Evolutionary conservation across 2,113 vertebrate genomes (phyloP).

Genomic region (Paedocypris sp.): DNA sequence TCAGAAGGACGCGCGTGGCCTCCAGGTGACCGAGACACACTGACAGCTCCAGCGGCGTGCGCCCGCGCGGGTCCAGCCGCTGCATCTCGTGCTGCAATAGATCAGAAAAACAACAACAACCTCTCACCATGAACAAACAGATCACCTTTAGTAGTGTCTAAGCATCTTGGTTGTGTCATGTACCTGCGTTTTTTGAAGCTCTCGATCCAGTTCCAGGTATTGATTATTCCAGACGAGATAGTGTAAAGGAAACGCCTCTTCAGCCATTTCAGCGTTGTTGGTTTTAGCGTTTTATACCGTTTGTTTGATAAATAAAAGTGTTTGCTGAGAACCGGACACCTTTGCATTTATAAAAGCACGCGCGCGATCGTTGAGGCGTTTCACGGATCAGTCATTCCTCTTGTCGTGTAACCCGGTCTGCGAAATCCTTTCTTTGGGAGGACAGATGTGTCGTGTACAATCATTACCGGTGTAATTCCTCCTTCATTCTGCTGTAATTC

Average conservation of each 20-base stretch:
- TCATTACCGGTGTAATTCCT: neutral
- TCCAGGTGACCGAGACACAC: conserved; percentile 86
- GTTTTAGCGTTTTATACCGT: neutral
- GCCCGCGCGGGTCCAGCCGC: conserved; percentile 74
- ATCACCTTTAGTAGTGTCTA: no score
- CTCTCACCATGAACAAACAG: neutral
- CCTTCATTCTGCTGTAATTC: neutral
- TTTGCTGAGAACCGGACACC: neutral
- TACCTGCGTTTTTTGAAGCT: conserved; percentile 68
- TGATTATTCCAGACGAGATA: conserved; percentile 79
- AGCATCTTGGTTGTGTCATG: neutral
- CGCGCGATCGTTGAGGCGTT: neutral
- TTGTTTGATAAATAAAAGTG: neutral
- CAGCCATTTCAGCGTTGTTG: conserved; percentile 50
- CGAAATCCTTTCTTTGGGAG: neutral
- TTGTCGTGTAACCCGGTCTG: neutral
- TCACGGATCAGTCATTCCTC: neutral
- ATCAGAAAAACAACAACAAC: neutral
- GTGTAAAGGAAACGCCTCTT: conserved; percentile 75
- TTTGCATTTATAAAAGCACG: neutral
- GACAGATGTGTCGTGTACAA: neutral
- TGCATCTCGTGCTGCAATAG: conserved; percentile 70
- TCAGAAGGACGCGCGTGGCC: conserved; percentile 77
- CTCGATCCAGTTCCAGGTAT: conserved; percentile 76
- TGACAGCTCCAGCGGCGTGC: conserved; percentile 81